These are phyloP conservation scores for Pangasius krempfi DNA, from an alignment of 2,797 vertebrate genomes.

Conservation along the genomic window DNA sequence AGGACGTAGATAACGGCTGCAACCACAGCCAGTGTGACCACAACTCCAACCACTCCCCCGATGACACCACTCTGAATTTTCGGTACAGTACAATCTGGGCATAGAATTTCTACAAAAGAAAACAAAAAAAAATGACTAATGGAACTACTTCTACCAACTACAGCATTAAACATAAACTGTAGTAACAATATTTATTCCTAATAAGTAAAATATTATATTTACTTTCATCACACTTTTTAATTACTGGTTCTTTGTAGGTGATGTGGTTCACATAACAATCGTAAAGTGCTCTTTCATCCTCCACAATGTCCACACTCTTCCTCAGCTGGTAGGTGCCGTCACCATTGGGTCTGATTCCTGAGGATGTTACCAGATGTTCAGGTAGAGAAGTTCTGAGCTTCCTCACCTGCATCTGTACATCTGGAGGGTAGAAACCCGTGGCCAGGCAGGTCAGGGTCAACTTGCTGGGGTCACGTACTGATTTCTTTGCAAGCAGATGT, in stretches of 20 bases:
- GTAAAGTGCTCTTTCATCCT: not conserved
- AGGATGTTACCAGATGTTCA: fast-evolving
- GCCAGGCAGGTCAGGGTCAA: conserved; percentile 65
- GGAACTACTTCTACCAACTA: not conserved
- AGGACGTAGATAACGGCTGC: not conserved
- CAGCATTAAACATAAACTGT: not conserved
- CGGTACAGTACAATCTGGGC: not conserved
- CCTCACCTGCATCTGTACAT: conserved; percentile 52
- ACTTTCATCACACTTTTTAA: too few relatives aligned
- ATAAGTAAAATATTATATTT: too few relatives aligned
- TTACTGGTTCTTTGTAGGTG: fast-evolving
- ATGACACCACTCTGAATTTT: not conserved
- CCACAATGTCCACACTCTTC: conserved; percentile 56
- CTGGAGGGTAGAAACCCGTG: conserved; percentile 65
- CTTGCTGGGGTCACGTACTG: fast-evolving
- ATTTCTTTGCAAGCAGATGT: not conserved
- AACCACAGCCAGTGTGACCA: not conserved
- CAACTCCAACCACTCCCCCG: not conserved
- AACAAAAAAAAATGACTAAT: not conserved
- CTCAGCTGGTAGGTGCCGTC: conserved; percentile 65
- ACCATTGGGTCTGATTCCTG: conserved; percentile 58
- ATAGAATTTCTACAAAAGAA: not conserved
- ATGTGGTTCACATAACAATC: conserved; percentile 56
- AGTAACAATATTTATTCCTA: too few relatives aligned
- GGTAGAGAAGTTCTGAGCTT: not conserved